Evolutionary conservation across 2,113 vertebrate species (phyloP).

Genomic region (Tonatia bakeri): DNA sequence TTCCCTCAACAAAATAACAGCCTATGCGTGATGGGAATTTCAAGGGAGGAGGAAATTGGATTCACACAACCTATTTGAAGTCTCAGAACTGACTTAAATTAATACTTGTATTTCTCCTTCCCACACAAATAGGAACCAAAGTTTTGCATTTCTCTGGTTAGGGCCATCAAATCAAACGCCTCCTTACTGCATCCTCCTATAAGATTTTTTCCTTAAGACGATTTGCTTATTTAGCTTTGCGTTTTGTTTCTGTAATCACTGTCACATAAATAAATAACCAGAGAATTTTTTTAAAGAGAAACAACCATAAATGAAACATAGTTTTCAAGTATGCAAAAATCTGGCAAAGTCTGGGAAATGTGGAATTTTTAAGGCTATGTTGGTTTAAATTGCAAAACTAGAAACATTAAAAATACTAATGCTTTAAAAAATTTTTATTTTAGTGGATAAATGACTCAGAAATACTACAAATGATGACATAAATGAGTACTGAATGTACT

Average conservation of each 20-base stretch:
- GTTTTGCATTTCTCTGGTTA: not conserved
- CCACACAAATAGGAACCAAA: rapidly evolving
- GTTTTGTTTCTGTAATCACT: not conserved
- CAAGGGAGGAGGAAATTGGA: not conserved
- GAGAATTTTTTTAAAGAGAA: not conserved
- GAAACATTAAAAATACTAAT: not conserved
- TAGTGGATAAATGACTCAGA: not conserved
- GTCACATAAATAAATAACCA: not conserved
- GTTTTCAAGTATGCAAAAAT: not conserved
- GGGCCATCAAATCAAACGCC: not conserved
- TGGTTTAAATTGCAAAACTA: not conserved
- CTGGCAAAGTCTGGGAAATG: not conserved
- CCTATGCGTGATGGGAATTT: rapidly evolving
- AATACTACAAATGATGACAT: not conserved
- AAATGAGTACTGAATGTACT: not conserved
- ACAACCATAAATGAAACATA: not conserved
- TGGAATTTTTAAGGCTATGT: not conserved
- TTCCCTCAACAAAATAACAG: not conserved
- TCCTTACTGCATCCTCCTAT: not conserved
- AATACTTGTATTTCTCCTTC: not conserved
- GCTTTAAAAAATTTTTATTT: not conserved
- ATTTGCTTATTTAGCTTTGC: not conserved
- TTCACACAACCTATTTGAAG: too few relatives aligned
- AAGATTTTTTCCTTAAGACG: not conserved
- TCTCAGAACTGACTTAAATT: not conserved